Base-by-base conservation (phyloP, 2,888 invertebrate genomes). In the Frankliniella intonsa region DNA sequence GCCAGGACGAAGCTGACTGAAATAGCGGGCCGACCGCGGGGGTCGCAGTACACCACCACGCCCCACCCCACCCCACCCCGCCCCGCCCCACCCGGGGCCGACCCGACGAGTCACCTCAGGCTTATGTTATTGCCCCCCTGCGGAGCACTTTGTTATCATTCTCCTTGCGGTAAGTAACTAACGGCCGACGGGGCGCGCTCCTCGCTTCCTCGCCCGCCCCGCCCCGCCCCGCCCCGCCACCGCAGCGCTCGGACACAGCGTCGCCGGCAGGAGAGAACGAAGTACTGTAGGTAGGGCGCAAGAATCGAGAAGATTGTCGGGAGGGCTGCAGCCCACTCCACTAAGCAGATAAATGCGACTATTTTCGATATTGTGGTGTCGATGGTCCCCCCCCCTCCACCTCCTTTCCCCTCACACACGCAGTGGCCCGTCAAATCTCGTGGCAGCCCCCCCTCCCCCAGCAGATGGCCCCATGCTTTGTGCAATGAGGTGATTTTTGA, bases 101-200 rank as follows among this genome's bases (percentile, higher is more conserved):
- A 38, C 38, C 38, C 38, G 38, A 38, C 2, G 38, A 38, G 38
- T 38, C 38, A 38, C 38, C 38, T 38, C 38, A 25, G 25, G 22
- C 69, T 76, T 76, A 76, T 76, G 69, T 76, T 76, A 76, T 76
- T 76, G 69, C 69, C 69, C 69, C 69, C 69, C 69, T 76, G 69
- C 69, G 69, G 69, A 9, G 25, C 69, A 76, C 69, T 76, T 76
- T 76, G 69, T 76, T 76, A 76, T 76, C 69, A 76, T 76, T 76
- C 69, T 76, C 69, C 10, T 12, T 25, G 22, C 69, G 69, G 69
- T 76, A 76, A 76, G 69, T 76, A 76, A 76, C 69, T 76, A 76
- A 76, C 25, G 69, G 69, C 69, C 69, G 25, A 7, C n/a, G 22
- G 69, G 11, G 69, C 69, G n/a, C n/a, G n/a, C 69, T 9, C 22